phyloP scores from a whole-genome alignment of 2,888 invertebrate genomes.

The Podabrus alpinus region DNA sequence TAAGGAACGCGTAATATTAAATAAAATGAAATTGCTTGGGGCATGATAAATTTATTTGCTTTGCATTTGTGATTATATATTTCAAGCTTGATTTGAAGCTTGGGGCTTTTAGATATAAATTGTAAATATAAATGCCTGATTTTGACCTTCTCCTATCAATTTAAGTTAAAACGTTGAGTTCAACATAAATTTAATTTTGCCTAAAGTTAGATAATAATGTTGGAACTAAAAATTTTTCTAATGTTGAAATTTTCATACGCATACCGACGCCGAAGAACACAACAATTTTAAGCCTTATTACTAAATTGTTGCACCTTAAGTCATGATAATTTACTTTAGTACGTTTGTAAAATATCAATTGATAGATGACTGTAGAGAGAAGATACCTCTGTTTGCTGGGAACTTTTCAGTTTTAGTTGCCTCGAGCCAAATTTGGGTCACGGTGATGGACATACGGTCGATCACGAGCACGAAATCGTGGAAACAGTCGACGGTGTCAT shows the following conservation, averaged over 20 bases:
- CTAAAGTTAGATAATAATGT: not conserved
- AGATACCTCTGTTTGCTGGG: constrained; percentile 39
- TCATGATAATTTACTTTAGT: constrained; percentile 7
- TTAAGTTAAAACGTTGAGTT: constrained; percentile 23
- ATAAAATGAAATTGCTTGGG: constrained; percentile 19
- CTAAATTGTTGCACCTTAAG: constrained; percentile 24
- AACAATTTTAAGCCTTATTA: not conserved
- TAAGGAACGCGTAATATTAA: constrained; percentile 1
- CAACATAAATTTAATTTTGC: not conserved
- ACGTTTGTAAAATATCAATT: constrained; percentile 30
- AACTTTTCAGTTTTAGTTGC: constrained; percentile 39
- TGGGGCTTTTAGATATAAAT: constrained; percentile 23
- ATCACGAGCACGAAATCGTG: constrained; percentile 42
- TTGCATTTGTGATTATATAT: constrained; percentile 28
- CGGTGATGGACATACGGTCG: constrained; percentile 45
- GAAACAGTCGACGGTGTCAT: constrained; percentile 40
- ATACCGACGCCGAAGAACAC: not conserved
- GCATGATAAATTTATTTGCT: constrained; percentile 22
- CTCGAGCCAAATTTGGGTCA: constrained; percentile 41
- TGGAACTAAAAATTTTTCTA: not conserved
- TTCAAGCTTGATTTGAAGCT: constrained; percentile 25
- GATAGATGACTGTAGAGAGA: constrained; percentile 39
- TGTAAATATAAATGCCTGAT: constrained; percentile 25
- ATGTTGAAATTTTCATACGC: not conserved
- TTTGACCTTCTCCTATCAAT: constrained; percentile 26